phyloP scores from a whole-genome alignment of 2,113 vertebrate species.

The Anguilla rostrata region DNA sequence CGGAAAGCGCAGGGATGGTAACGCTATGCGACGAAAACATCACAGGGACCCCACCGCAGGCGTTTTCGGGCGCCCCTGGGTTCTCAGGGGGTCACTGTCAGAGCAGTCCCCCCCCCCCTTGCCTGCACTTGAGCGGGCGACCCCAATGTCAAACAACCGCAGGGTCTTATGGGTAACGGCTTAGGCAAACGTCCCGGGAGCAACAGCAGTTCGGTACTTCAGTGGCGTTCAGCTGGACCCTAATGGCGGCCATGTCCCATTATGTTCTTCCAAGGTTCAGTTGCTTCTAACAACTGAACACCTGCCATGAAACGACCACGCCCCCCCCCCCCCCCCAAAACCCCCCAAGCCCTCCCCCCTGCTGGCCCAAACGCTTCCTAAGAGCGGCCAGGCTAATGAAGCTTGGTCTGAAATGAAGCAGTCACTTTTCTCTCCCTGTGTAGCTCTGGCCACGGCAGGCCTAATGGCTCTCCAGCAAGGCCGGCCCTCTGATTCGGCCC shows the following conservation, averaged over 20 bases:
- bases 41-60: slow-evolving; percentile 48
- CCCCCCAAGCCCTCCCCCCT: neutral
- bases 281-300: neutral
- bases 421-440: neutral
- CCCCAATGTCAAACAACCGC: slow-evolving; percentile 55
- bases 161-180: slow-evolving; percentile 38
- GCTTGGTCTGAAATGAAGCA: neutral
- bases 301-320: neutral
- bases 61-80: slow-evolving; percentile 61
- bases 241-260: neutral
- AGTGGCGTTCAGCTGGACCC: neutral
- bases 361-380: neutral
- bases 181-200: neutral
- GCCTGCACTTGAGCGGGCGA: slow-evolving; percentile 52
- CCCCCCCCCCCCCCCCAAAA: too few relatives aligned
- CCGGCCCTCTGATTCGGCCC: neutral
- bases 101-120: slow-evolving; percentile 58
- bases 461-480: neutral
- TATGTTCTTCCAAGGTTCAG: neutral
- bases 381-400: neutral
- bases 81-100: slow-evolving; percentile 64
- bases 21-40: neutral
- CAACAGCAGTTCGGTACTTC: neutral
- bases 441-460: neutral
- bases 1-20: neutral